These are phyloP conservation scores for Boloria euphrosyne DNA, from an alignment of 2,888 invertebrate genomes.

Conservation along the genomic window DNA sequence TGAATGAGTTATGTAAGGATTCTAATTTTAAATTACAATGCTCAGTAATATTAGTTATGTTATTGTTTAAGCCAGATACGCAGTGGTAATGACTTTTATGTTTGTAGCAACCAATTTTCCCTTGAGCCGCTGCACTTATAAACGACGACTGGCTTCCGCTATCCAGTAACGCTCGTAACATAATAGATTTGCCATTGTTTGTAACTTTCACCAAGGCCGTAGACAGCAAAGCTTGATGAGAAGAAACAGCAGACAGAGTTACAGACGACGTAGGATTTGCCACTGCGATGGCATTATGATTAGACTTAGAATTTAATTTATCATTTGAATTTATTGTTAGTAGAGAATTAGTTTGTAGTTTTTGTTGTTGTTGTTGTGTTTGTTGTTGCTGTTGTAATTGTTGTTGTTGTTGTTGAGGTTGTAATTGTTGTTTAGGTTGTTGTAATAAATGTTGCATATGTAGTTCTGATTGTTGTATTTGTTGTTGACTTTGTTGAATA, in stretches of 20 bases:
- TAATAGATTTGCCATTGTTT: slow-evolving; percentile 19
- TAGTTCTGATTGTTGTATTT: slow-evolving; percentile 2
- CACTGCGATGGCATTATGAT: not conserved
- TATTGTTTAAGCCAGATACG: slow-evolving; percentile 30
- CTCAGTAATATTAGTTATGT: slow-evolving; percentile 13
- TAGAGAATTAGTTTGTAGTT: not conserved
- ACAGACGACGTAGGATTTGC: slow-evolving; percentile 1
- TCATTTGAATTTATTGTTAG: not conserved
- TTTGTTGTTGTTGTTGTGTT: not conserved
- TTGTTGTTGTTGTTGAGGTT: no score
- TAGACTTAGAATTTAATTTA: not conserved
- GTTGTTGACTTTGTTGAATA: not conserved
- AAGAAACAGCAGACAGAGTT: slow-evolving; percentile 19
- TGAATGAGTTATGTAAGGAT: slow-evolving; percentile 18
- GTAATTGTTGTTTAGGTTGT: not conserved
- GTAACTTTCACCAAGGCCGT: slow-evolving; percentile 29
- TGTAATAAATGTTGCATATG: not conserved
- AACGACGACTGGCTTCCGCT: slow-evolving; percentile 19
- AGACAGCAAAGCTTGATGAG: slow-evolving; percentile 23
- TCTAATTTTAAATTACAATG: slow-evolving; percentile 21
- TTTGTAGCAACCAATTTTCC: not conserved
- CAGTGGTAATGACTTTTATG: not conserved
- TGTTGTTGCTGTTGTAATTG: no score
- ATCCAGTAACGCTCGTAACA: slow-evolving; percentile 25
- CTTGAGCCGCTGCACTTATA: slow-evolving; percentile 5